These are phyloP conservation scores for Sinelater perroti DNA, from an alignment of 2,888 invertebrate genomes.

Conservation along the genomic window DNA sequence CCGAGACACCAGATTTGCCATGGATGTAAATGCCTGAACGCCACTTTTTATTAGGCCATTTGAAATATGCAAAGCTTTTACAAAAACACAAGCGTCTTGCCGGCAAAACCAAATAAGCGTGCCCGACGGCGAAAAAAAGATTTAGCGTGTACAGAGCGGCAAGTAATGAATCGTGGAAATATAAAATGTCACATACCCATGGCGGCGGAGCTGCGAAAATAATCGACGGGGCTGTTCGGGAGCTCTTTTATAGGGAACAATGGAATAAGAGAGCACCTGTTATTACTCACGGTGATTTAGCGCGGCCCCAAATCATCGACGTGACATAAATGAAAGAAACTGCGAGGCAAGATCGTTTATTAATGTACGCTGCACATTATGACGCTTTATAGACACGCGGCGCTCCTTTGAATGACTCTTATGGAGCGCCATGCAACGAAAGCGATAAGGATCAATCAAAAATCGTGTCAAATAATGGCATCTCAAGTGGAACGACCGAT, in stretches of 20 bases:
- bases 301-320: conserved; percentile 30
- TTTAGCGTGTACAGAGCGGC: too few species aligned
- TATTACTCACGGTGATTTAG: conserved; percentile 35
- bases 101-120: too few species aligned
- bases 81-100: too few species aligned
- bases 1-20: conserved; percentile 11
- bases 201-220: conserved; percentile 23
- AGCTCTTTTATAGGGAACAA: conserved; percentile 28
- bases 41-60: too few species aligned
- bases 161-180: too few species aligned
- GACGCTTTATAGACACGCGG: conserved; percentile 14
- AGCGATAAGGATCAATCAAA: conserved; percentile 11
- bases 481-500: too few species aligned
- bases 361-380: conserved; percentile 23
- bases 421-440: conserved; percentile 9
- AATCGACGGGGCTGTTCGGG: conserved; percentile 24
- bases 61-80: too few species aligned
- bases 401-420: conserved; percentile 15
- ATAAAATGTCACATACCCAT: conserved; percentile 32
- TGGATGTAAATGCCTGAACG: too few species aligned
- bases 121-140: too few species aligned
- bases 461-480: too few species aligned
- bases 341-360: conserved; percentile 28
- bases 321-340: conserved; percentile 26
- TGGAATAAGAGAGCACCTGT: conserved; percentile 34